phyloP scores from a whole-genome alignment of 1,140 invertebrate genomes.

The Cardiocondyla obscurior region DNA sequence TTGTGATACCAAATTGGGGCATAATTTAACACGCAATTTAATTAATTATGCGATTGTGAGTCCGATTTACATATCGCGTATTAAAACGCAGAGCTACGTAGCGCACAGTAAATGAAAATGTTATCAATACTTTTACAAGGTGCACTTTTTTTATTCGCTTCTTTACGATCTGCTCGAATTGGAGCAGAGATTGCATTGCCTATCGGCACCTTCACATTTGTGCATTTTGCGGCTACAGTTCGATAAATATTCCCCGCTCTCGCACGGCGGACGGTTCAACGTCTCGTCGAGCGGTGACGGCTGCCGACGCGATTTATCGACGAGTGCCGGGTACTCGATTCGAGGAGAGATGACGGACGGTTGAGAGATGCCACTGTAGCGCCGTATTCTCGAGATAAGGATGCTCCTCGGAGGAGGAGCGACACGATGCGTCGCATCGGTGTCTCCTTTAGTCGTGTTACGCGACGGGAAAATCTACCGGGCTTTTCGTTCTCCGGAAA shows the following conservation, averaged over 20 bases:
- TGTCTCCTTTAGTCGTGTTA: constrained; percentile 43
- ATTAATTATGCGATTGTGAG: not conserved
- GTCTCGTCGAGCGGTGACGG: not conserved
- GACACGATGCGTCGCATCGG: constrained; percentile 3
- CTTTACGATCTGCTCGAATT: not conserved
- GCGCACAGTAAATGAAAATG: not conserved
- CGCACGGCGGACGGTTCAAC: not conserved
- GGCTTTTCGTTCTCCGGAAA: constrained; percentile 65
- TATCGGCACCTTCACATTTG: constrained; percentile 3
- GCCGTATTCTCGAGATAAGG: constrained; percentile 46
- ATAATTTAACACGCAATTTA: constrained; percentile 7
- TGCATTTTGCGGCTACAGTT: constrained; percentile 22
- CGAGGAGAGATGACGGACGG: constrained; percentile 50
- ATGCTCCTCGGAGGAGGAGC: constrained; percentile 8
- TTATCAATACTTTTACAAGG: constrained; percentile 16
- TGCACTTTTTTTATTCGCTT: constrained; percentile 22
- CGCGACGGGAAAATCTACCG: constrained; percentile 69
- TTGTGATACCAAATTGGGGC: not conserved
- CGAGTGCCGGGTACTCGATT: constrained; percentile 52
- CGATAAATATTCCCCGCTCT: constrained; percentile 31
- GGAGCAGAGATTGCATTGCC: not conserved
- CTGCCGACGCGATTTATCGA: constrained; percentile 50
- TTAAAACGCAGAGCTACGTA: not conserved
- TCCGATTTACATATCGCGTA: not conserved
- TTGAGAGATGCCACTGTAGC: constrained; percentile 39